Evolutionary conservation across 1,140 invertebrate genomes (phyloP).

Genomic region (Saccostrea glomerata): DNA sequence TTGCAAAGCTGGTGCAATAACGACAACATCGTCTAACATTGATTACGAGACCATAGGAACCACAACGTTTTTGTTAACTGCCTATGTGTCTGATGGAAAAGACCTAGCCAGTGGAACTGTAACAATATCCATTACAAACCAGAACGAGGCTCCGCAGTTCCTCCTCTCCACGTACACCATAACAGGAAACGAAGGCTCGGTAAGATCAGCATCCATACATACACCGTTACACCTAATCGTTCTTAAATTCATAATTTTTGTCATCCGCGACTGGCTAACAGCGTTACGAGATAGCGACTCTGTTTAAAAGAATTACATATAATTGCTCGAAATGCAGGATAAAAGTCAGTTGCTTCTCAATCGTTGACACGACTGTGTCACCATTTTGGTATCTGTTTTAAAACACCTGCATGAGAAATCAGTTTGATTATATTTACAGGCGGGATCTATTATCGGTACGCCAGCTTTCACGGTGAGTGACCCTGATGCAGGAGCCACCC

Average conservation of each 20-base stretch:
- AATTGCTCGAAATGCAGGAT: too few species aligned
- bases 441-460: conserved; percentile 43
- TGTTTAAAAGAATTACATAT: too few species aligned
- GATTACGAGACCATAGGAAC: not conserved
- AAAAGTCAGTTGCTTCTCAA: too few species aligned
- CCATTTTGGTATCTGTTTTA: too few species aligned
- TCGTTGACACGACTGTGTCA: too few species aligned
- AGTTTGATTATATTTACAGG: conserved; percentile 27
- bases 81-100: not conserved
- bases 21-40: not conserved
- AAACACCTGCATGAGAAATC: too few species aligned
- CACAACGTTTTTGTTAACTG: conserved; percentile 5
- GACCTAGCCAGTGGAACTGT: conserved; percentile 18
- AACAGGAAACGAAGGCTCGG: conserved; percentile 5
- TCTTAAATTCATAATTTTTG: too few species aligned
- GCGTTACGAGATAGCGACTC: too few species aligned
- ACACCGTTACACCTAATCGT: too few species aligned
- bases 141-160: conserved; percentile 19
- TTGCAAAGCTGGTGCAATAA: not conserved
- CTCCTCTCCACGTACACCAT: not conserved
- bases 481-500: conserved; percentile 52
- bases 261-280: too few species aligned
- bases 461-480: conserved; percentile 47
- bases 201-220: not conserved
- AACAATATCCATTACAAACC: conserved; percentile 5